A percentile compares a stretch with the other conserved stretches of the same genome.
These are phyloP conservation scores for Linyphia triangularis DNA, from an alignment of 2,888 invertebrate genomes.

Conservation along the genomic window DNA sequence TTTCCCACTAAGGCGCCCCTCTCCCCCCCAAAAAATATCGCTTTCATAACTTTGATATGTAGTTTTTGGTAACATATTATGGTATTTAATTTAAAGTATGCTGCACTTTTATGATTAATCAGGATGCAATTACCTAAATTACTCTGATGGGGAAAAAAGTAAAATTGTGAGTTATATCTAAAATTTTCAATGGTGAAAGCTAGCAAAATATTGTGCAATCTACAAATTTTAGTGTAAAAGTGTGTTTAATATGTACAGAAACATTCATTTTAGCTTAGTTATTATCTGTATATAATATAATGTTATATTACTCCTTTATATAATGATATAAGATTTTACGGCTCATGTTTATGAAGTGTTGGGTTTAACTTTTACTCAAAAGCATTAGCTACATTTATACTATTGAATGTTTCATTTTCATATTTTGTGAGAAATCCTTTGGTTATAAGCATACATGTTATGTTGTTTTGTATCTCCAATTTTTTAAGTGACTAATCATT, in stretches of 20 bases:
- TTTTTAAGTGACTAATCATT: conserved; percentile 7
- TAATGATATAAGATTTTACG: conserved; percentile 70
- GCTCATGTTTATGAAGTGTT: conserved; percentile 67
- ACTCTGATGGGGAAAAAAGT: neutral
- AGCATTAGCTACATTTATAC: conserved; percentile 35
- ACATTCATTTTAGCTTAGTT: conserved; percentile 62
- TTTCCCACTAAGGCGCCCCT: too few species aligned
- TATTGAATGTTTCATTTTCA: conserved; percentile 29
- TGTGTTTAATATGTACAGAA: conserved; percentile 70
- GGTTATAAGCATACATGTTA: conserved; percentile 22
- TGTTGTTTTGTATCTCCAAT: conserved; percentile 14
- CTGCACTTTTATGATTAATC: neutral
- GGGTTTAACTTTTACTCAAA: conserved; percentile 42
- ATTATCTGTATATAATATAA: conserved; percentile 65
- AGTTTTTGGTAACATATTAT: neutral
- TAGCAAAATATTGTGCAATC: conserved; percentile 62
- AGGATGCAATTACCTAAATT: neutral
- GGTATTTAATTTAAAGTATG: neutral
- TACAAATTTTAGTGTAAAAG: conserved; percentile 54
- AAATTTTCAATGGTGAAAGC: neutral
- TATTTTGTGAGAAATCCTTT: conserved; percentile 29
- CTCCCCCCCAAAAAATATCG: too few species aligned
- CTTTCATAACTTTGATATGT: too few species aligned
- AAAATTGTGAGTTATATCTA: conserved; percentile 3
- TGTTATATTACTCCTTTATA: conserved; percentile 64